These are phyloP conservation scores for Melanaphis sacchari DNA, from an alignment of 1,140 invertebrate species.

Conservation along the genomic window DNA sequence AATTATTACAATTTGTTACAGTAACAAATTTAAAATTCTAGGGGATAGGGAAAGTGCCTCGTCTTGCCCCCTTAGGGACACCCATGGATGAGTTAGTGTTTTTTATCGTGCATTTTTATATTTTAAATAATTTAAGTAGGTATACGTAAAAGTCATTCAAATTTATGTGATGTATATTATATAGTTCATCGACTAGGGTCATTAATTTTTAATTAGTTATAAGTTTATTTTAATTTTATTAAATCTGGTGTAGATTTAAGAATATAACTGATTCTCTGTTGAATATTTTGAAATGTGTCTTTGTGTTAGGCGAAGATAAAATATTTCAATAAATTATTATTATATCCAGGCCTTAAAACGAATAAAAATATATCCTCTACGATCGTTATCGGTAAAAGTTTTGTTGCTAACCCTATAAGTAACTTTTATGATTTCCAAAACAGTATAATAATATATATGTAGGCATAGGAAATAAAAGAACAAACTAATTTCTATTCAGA, in stretches of 20 bases:
- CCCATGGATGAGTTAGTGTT: not conserved
- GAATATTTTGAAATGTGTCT: not conserved
- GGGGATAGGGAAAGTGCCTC: too few relatives aligned
- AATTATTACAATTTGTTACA: too few relatives aligned
- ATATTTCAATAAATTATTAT: conserved; percentile 2
- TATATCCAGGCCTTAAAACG: not conserved
- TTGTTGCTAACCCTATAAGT: not conserved
- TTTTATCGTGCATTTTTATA: not conserved
- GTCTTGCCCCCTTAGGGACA: too few relatives aligned
- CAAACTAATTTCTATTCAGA: conserved; percentile 37
- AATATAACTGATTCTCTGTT: not conserved
- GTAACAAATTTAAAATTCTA: too few relatives aligned
- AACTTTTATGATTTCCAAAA: conserved; percentile 23
- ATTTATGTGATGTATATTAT: not conserved
- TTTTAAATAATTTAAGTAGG: not conserved
- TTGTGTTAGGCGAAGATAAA: not conserved
- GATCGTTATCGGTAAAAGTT: conserved; percentile 38
- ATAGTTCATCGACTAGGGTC: not conserved
- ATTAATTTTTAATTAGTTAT: not conserved
- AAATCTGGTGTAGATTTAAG: not conserved
- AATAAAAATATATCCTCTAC: not conserved
- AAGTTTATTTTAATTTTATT: not conserved
- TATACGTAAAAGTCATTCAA: not conserved
- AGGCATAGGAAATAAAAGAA: conserved; percentile 16
- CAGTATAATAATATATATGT: not conserved